These are phyloP conservation scores for Calonectris borealis DNA, from an alignment of 2,113 vertebrate species.

Conservation along the genomic window DNA sequence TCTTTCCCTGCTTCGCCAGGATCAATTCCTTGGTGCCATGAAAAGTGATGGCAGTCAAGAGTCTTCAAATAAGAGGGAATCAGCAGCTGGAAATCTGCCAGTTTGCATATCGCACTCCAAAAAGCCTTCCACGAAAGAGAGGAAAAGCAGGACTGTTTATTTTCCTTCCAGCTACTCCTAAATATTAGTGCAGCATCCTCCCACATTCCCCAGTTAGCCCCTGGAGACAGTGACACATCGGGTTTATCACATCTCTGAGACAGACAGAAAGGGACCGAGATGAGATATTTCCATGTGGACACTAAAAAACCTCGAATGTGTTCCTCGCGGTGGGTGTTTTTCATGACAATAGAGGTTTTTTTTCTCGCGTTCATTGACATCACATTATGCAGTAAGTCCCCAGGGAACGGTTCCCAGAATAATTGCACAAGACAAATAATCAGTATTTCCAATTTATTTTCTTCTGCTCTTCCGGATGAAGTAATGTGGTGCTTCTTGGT, in stretches of 20 bases:
- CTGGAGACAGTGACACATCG: rapidly evolving
- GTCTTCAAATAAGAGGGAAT: not conserved
- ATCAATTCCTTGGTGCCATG: not conserved
- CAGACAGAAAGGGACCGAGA: not conserved
- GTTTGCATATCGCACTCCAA: not conserved
- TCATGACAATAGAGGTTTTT: not conserved
- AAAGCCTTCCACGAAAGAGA: not conserved
- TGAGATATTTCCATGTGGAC: not conserved
- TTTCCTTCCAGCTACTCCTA: not conserved
- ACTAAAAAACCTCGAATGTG: not conserved
- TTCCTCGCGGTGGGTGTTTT: not conserved
- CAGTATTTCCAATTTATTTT: not conserved
- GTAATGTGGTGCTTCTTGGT: not conserved
- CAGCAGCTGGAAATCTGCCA: not conserved
- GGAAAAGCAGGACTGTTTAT: not conserved
- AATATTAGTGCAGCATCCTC: not conserved
- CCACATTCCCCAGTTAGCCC: not conserved
- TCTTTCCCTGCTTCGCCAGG: not conserved
- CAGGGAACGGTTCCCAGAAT: not conserved
- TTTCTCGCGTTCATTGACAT: not conserved
- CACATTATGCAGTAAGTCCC: not conserved
- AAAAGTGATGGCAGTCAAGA: not conserved
- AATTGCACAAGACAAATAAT: not conserved
- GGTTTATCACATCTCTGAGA: not conserved
- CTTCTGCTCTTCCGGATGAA: not conserved